Evolutionary conservation across 2,888 invertebrate species (phyloP), one percentile per base, ranked within the genome.

Genomic region (Parelbella ahira): DNA sequence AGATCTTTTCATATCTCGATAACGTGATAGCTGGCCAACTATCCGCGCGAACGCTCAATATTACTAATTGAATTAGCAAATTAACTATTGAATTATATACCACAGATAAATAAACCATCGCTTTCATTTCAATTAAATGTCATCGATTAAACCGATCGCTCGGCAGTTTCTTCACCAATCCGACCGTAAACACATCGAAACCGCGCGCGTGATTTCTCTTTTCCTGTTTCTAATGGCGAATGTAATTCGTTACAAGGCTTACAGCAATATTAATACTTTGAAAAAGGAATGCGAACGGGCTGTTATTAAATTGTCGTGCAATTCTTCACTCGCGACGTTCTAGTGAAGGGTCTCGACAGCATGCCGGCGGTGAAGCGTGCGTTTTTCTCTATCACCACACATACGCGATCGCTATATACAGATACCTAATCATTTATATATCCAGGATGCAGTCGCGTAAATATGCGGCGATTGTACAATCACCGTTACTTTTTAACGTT

Each of bases 171-270:
- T 15, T 24, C 36, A 36, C 32, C 32, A 41, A 41, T 32, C 39
- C 39, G 5, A 41, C 39, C 39, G 39, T 41, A 41, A 41, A 41
- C 20, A 27, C 27, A 39, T 39, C 32, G 25, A 19, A 33, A 39
- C 32, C 27, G 25, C 34, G 11, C 27, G 25, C 34, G 11, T 28
- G 28, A 29, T 34, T 42, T 42, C 42, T 42, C 42, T 42, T 42
- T 42, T 42, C 29, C 42, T 36, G 28, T 34, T 42, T 42, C 28
- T 42, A 42, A 36, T 34, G 11, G 8, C 29, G 6, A 23, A 5
- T 28, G 34, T 42, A 36, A 42, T 42, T 42, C 21, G 42, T 42
- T 42, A 42, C 42, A 42, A 42, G 42, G 42, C 34, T 42, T 42
- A 36, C 36, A 36, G 36, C 34, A 42, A 42, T 41, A 42, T 36